A percentile compares a stretch with the other conserved stretches of the same genome.
phyloP scores from a whole-genome alignment of 2,797 vertebrate species.

The Gallinago nigripennis region DNA sequence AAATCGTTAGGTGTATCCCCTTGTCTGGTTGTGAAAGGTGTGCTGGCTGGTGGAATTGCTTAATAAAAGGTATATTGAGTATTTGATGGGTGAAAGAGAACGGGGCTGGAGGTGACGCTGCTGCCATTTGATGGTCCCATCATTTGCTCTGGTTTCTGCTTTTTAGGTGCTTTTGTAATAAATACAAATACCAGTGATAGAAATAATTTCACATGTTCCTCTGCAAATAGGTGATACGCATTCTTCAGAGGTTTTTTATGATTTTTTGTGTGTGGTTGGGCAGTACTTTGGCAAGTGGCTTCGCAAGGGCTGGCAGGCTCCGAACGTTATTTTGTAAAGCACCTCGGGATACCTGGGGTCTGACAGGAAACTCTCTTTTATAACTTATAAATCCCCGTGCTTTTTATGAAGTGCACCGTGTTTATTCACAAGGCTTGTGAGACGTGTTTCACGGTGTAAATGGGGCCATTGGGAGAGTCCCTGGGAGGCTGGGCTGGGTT shows the following conservation, averaged over 20 bases:
- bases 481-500: not conserved
- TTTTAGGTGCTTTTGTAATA: not conserved
- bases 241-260: not conserved
- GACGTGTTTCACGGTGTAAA: not conserved
- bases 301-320: not conserved
- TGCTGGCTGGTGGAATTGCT: not conserved
- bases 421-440: slow-evolving; percentile 36
- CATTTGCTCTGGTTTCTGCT: fast-evolving
- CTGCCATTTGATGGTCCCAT: fast-evolving
- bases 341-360: not conserved
- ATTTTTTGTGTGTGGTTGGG: not conserved
- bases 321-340: not conserved
- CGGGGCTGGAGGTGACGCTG: not conserved
- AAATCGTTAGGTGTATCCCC: not conserved
- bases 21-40: not conserved
- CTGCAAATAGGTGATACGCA: not conserved
- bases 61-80: not conserved
- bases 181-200: not conserved
- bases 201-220: fast-evolving
- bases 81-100: not conserved
- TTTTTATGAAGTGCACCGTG: not conserved
- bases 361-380: not conserved
- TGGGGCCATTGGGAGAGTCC: not conserved
- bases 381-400: not conserved
- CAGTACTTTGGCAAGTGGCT: not conserved